Percentiles rank a stretch among this genome's conserved stretches.
Evolutionary conservation across 2,888 invertebrate species (phyloP).

Genomic region (Nephrotoma guestfalica): DNA sequence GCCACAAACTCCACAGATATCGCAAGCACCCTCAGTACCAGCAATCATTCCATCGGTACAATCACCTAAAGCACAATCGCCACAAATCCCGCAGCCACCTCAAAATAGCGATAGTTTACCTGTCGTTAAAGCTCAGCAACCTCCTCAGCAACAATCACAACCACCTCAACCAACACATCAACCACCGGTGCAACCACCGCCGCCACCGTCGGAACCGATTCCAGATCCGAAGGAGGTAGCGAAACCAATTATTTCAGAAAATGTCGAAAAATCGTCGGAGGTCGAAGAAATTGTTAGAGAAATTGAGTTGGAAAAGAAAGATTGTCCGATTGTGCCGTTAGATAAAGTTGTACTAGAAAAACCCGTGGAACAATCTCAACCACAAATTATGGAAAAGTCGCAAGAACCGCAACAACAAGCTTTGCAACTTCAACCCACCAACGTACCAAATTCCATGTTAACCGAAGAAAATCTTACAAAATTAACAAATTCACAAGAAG

Average conservation of each 20-base stretch:
- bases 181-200: neutral
- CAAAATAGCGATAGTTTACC: neutral
- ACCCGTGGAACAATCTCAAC: neutral
- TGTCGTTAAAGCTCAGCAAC: neutral
- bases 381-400: neutral
- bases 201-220: neutral
- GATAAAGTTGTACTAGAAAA: conserved; percentile 8
- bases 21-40: neutral
- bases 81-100: neutral
- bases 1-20: neutral
- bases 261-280: neutral
- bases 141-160: neutral
- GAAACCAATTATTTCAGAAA: neutral
- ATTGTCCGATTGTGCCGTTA: conserved; percentile 6
- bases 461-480: conserved; percentile 28
- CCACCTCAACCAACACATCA: neutral
- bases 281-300: neutral
- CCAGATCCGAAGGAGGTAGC: neutral
- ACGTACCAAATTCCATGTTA: conserved; percentile 18
- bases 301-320: neutral
- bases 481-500: conserved; percentile 19
- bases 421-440: neutral
- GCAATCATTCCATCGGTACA: neutral
- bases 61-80: neutral
- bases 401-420: neutral